A percentile compares a stretch with the other conserved stretches of the same genome.
Evolutionary conservation across 1,140 invertebrate genomes (phyloP).

Genomic region (Laupala kohalensis): DNA sequence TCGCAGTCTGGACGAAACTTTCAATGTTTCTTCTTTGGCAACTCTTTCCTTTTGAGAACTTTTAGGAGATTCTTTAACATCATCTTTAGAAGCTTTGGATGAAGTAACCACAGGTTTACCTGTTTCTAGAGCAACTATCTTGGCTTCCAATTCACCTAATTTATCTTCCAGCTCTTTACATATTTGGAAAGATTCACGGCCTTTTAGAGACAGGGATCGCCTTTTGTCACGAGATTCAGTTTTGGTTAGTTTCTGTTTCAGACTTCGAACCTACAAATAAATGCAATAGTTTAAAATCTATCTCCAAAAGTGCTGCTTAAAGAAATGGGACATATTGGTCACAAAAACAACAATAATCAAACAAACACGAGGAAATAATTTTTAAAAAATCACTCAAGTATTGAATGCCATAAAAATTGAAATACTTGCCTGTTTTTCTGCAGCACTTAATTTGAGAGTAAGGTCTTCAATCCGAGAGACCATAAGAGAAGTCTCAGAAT

Average conservation of each 20-base stretch:
- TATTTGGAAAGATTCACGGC: conserved; percentile 59
- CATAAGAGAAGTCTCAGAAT: conserved; percentile 63
- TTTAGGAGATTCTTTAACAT: conserved; percentile 9
- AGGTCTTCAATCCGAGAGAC: conserved; percentile 71
- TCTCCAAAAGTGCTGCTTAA: too few relatives aligned
- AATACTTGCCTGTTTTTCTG: conserved; percentile 63
- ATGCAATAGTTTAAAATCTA: conserved; percentile 11
- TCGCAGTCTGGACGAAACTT: conserved; percentile 24
- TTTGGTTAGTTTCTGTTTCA: conserved; percentile 68
- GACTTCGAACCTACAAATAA: conserved; percentile 37
- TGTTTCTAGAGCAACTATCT: conserved; percentile 51
- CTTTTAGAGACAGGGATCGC: conserved; percentile 67
- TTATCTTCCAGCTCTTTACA: conserved; percentile 74
- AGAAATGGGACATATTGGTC: too few relatives aligned
- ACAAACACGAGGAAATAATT: too few relatives aligned
- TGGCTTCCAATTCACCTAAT: conserved; percentile 61
- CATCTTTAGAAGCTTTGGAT: background rate
- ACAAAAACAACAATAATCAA: background rate
- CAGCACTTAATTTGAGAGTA: conserved; percentile 60
- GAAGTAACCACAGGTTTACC: conserved; percentile 18
- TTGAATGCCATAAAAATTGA: conserved; percentile 1
- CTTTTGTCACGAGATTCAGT: conserved; percentile 62
- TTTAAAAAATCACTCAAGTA: too few relatives aligned
- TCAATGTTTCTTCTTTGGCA: background rate
- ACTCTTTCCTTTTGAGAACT: background rate